phyloP scores from a whole-genome alignment of 2,888 invertebrate species.

The Ischnus inquisitorius region DNA sequence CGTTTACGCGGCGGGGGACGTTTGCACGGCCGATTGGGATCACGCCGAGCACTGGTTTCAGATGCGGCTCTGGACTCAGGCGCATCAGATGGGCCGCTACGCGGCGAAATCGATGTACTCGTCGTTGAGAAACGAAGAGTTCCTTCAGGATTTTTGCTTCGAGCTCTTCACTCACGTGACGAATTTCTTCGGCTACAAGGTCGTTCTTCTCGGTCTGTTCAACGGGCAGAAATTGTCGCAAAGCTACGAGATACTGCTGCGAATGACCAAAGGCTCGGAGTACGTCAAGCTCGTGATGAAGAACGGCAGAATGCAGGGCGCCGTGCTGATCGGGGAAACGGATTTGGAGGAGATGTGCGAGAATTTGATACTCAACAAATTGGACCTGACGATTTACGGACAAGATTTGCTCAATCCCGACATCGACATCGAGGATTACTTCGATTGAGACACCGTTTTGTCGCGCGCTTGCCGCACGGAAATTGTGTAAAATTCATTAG shows the following conservation, averaged over 20 bases:
- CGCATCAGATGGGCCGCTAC: conserved; percentile 98
- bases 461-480: too few species aligned
- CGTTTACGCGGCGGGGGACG: conserved; percentile 98
- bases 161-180: conserved; percentile 99
- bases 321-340: conserved; percentile 98
- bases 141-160: conserved; percentile 97
- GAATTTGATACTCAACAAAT: conserved; percentile 97
- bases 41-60: conserved; percentile 95
- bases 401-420: conserved; percentile 97
- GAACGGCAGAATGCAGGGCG: conserved; percentile 95
- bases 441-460: conserved; percentile 90
- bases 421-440: conserved; percentile 99
- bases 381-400: conserved; percentile 95
- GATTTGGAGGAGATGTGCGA: conserved; percentile 99
- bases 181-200: conserved; percentile 96
- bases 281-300: conserved; percentile 96
- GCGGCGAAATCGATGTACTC: conserved; percentile 96
- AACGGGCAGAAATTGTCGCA: conserved; percentile 95
- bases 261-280: conserved; percentile 93
- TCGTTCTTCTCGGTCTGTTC: conserved; percentile 95
- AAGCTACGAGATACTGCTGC: conserved; percentile 93
- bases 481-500: background rate
- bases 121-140: conserved; percentile 87
- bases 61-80: conserved; percentile 99
- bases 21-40: conserved; percentile 94